phyloP scores from a whole-genome alignment of 1,140 invertebrate genomes.

The Calosoma granatense region DNA sequence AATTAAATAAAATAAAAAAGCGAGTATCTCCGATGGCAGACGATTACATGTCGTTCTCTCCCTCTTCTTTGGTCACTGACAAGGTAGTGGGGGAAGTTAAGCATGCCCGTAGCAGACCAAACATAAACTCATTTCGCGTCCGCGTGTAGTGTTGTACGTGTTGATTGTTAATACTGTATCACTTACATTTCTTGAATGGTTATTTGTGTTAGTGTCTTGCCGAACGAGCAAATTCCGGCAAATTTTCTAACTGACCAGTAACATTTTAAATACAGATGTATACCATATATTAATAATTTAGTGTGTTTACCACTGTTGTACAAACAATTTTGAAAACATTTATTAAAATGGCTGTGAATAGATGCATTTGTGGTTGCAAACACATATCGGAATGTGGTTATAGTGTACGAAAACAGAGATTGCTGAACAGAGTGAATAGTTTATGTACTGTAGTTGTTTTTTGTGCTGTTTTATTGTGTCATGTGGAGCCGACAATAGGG shows the following conservation, averaged over 20 bases:
- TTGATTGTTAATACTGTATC: background rate
- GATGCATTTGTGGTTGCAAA: background rate
- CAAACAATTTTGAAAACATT: background rate
- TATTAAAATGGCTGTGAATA: conserved; percentile 2
- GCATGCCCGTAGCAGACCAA: background rate
- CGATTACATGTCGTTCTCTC: background rate
- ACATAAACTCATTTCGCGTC: conserved; percentile 1
- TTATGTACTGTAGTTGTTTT: background rate
- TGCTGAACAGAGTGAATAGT: background rate
- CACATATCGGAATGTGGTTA: background rate
- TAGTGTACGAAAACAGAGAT: conserved; percentile 1
- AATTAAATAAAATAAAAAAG: background rate
- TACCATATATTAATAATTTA: background rate
- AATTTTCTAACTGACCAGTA: background rate
- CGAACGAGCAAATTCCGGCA: too few relatives aligned
- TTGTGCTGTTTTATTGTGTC: conserved; percentile 1
- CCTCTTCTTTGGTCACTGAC: background rate
- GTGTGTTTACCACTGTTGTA: background rate
- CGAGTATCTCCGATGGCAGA: background rate
- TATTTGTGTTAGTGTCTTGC: background rate
- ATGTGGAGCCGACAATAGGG: background rate
- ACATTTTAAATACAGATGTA: background rate
- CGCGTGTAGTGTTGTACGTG: background rate
- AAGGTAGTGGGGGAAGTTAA: background rate
- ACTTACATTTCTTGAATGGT: background rate